Percentiles rank a stretch among this genome's conserved stretches.
phyloP scores from a whole-genome alignment of 2,888 invertebrate species.

The Elegia similella region DNA sequence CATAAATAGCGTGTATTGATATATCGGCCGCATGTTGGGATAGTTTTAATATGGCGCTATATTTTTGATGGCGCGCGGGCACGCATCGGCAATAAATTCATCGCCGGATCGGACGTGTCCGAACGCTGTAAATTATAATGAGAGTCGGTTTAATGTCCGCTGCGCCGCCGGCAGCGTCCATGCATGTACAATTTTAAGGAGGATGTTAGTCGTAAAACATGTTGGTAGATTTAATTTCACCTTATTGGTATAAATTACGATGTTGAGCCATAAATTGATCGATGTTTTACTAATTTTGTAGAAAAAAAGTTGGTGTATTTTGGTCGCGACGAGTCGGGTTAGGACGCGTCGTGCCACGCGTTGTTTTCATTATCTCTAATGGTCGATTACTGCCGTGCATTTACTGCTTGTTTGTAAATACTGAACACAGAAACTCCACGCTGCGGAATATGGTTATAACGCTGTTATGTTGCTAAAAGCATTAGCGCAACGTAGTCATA shows the following conservation, averaged over 20 bases:
- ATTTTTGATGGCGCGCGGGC: constrained; percentile 55
- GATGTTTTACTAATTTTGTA: constrained; percentile 36
- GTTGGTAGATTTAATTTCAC: constrained; percentile 75
- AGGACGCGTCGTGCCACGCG: constrained; percentile 4
- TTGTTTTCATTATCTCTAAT: constrained; percentile 12
- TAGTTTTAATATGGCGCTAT: constrained; percentile 60
- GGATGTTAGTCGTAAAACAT: constrained; percentile 72
- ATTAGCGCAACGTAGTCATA: background rate
- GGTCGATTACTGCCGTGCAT: constrained; percentile 11
- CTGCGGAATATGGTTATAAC: constrained; percentile 6
- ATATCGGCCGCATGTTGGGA: constrained; percentile 41
- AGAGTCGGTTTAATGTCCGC: constrained; percentile 64
- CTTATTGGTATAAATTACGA: constrained; percentile 65
- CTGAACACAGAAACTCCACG: background rate
- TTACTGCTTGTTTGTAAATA: constrained; percentile 14
- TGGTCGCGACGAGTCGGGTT: constrained; percentile 2
- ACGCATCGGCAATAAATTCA: constrained; percentile 72
- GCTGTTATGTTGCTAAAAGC: background rate
- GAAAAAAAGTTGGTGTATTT: constrained; percentile 18
- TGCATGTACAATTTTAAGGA: constrained; percentile 52
- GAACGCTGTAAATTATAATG: constrained; percentile 76
- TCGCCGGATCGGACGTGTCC: constrained; percentile 62
- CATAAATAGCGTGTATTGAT: constrained; percentile 32
- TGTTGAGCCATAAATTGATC: constrained; percentile 46
- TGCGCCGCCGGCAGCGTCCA: constrained; percentile 32